phyloP scores from a whole-genome alignment of 2,888 invertebrate species.

The Tuberolachnus salignus region DNA sequence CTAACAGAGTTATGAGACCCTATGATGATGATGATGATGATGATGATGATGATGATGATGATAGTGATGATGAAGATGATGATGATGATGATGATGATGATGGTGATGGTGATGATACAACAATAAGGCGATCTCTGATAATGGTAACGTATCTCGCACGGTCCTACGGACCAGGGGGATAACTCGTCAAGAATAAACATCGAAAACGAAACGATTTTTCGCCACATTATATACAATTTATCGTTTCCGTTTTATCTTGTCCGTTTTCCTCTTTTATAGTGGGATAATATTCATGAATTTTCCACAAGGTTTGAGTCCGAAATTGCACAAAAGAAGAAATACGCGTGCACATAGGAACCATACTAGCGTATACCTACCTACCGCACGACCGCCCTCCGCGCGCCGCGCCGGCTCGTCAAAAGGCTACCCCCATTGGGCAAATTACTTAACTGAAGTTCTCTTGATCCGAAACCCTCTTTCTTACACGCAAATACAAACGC shows the following conservation, averaged over 20 bases:
- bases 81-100: no score
- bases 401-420: constrained; percentile 34
- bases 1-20: no score
- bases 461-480: constrained; percentile 23
- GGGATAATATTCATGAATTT: constrained; percentile 37
- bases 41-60: no score
- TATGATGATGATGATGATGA: no score
- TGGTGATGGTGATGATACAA: no score
- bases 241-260: background rate
- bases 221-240: background rate
- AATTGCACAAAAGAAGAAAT: constrained; percentile 17
- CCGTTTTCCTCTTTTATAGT: background rate
- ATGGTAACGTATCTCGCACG: no score
- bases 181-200: background rate
- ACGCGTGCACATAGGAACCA: no score
- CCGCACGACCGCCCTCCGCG: constrained; percentile 18
- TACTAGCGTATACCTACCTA: background rate
- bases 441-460: constrained; percentile 48
- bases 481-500: background rate
- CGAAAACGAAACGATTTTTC: constrained; percentile 1
- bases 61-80: no score
- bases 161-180: no score
- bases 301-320: background rate
- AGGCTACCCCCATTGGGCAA: constrained; percentile 42
- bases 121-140: no score